A percentile compares a stretch with the other conserved stretches of the same genome.
phyloP scores from a whole-genome alignment of 2,797 vertebrate genomes.

The Myoxocephalus aenaeus region DNA sequence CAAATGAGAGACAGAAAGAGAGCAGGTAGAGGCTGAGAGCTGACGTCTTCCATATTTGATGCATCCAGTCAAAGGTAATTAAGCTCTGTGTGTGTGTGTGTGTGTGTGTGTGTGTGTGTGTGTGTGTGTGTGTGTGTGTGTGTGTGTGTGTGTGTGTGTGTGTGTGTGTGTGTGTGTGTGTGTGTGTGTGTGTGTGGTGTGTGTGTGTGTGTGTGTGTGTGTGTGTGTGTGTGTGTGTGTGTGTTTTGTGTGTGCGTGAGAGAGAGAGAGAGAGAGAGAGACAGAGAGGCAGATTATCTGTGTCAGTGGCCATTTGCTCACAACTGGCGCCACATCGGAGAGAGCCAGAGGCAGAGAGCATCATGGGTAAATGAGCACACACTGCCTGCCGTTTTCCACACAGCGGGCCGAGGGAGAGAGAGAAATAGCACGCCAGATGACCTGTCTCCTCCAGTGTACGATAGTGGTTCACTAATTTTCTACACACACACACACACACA shows the following conservation, averaged over 20 bases:
- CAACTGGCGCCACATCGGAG: constrained; percentile 75
- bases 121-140: constrained; percentile 2
- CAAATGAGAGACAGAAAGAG: constrained; percentile 18
- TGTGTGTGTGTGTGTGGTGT: constrained; percentile 27
- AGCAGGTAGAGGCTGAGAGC: constrained; percentile 60
- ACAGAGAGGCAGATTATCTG: constrained; percentile 78
- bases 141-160: too few relatives aligned
- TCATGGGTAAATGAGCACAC: constrained; percentile 78
- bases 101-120: constrained; percentile 24
- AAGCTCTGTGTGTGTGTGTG: constrained; percentile 54
- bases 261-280: constrained; percentile 11
- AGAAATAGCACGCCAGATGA: constrained; percentile 64
- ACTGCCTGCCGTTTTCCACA: constrained; percentile 55
- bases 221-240: too few relatives aligned
- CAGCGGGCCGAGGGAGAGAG: constrained; percentile 40
- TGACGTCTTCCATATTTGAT: constrained; percentile 76
- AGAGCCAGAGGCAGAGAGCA: constrained; percentile 79
- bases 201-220: constrained; percentile 19
- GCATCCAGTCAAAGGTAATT: constrained; percentile 81
- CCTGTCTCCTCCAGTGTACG: constrained; percentile 59
- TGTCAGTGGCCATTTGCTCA: constrained; percentile 85
- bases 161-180: constrained; percentile 5
- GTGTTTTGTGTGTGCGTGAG: constrained; percentile 10
- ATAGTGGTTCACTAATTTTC: constrained; percentile 50
- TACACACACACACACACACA: background rate